These are phyloP conservation scores for Garra rufa DNA, from an alignment of 2,113 vertebrate species.

Conservation along the genomic window DNA sequence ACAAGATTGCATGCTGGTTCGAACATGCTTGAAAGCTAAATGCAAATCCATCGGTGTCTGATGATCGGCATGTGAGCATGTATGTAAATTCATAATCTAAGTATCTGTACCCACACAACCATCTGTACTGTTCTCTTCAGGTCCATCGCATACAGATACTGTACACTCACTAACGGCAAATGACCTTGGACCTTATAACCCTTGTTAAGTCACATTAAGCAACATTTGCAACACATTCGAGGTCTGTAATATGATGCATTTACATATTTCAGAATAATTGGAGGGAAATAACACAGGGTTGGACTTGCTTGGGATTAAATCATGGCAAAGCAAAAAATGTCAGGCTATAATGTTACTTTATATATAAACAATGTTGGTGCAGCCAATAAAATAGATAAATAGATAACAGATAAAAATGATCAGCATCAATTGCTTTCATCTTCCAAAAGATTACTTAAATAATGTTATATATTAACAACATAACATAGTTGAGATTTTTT, in stretches of 20 bases:
- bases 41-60: constrained; percentile 7
- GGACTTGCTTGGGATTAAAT: background rate
- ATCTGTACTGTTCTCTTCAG: background rate
- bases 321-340: background rate
- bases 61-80: constrained; percentile 5
- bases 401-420: background rate
- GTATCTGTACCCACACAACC: background rate
- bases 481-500: too few species aligned
- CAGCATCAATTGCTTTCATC: background rate
- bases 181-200: background rate
- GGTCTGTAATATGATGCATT: background rate
- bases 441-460: background rate
- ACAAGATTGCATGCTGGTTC: background rate
- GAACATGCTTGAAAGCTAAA: constrained; percentile 9
- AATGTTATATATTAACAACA: too few species aligned
- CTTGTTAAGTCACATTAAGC: background rate
- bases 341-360: background rate
- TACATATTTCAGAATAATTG: background rate
- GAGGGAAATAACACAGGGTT: background rate
- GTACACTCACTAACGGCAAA: background rate
- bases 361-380: background rate
- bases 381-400: background rate
- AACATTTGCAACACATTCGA: background rate
- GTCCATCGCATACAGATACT: background rate
- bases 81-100: constrained; percentile 12